Base-by-base conservation (phyloP, 2,113 vertebrate species). In the Hypanus sabinus region DNA sequence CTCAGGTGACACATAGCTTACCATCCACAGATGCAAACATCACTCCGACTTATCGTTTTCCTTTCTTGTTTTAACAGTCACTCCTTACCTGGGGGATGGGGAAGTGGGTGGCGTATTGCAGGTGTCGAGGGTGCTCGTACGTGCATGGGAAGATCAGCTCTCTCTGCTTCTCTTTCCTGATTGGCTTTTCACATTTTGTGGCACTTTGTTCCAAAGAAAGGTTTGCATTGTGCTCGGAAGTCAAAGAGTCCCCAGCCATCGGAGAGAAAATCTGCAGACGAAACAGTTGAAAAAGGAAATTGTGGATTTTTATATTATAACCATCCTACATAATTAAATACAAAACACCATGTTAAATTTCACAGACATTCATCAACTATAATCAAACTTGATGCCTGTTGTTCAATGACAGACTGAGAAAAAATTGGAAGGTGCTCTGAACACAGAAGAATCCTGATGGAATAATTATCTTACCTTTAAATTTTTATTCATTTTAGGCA, bases 21-120 rank as follows among this genome's bases (percentile, higher is more conserved):
- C 60, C 22, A 73, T 24, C 65, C 2, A 70, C 20, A 20, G 4
- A 46, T 71, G 70, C 20, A 93, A 73, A 46, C 24, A 16, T 73
- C 30, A 27, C 70, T 75, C 38, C 20, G 27, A 22, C 4, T n/a
- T 14, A 70, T 12, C 38, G 24, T 24, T 27, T 73, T 30, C 16
- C 38, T 73, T 46, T 22, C 12, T 10, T 27, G 7, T 83, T 85
- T 30, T 55, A 57, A 90, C 30, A 33, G 30, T 7, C 16, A 81
- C 5, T 10, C 95, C 96, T 96, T 95, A 97, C 96, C 96, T 96
- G 96, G 87, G 96, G 96, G 16, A 97, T 96, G 14, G 97, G 97
- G 60, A 97, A 97, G 75, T 96, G 97, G 0, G 96, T 97, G 2
- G 96, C 96, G 0, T 96, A 97, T 7, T 97, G 97, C 94, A 97